Base-by-base conservation (phyloP, 2,113 vertebrate species). In the Myodes glareolus region DNA sequence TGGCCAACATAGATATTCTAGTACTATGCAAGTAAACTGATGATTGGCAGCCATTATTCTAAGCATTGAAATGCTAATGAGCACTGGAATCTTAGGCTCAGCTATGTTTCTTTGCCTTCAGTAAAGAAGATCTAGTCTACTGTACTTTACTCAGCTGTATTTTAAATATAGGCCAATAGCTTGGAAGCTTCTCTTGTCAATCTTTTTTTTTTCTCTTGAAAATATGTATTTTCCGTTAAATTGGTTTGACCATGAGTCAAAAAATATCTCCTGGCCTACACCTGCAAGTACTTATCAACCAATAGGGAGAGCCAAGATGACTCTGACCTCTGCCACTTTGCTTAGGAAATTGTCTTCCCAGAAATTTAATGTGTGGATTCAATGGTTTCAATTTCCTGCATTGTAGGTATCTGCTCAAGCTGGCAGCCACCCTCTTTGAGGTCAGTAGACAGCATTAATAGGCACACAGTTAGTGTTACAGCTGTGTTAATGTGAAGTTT, bases 371-470 rank as follows among this genome's bases (percentile, higher is more conserved):
- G 63, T 91, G 45, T 88, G 68, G 92, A 93, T 95, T 92, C 63
- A 82, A 23, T 42, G 81, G 70, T 91, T 96, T 97, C 94, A 92
- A 90, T 94, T 97, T 58, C 96, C 31, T 97, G 88, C 84, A 84
- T 97, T 95, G 80, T 55, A 45, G 70, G 61, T 91, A 76, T 96
- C 86, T 80, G 81, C 52, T 96, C 78, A 76, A 96, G 91, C 95
- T 90, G 77, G 47, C 50, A 77, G 89, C 75, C 68, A 10, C n/a
- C 27, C 90, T 76, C 87, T 96, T 86, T 94, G 86, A 97, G 93
- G 93, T 96, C 91, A 96, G 93, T 68, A 96, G 82, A 96, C 82
- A 95, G 81, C 90, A 94, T 95, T 91, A 96, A 95, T 65, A 97
- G 92, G 70, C 47, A 94, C 0, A 5, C 73, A 0, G 45, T 81